Evolutionary conservation across 2,113 vertebrate species (phyloP).

Genomic region (Orthonyx spaldingii): DNA sequence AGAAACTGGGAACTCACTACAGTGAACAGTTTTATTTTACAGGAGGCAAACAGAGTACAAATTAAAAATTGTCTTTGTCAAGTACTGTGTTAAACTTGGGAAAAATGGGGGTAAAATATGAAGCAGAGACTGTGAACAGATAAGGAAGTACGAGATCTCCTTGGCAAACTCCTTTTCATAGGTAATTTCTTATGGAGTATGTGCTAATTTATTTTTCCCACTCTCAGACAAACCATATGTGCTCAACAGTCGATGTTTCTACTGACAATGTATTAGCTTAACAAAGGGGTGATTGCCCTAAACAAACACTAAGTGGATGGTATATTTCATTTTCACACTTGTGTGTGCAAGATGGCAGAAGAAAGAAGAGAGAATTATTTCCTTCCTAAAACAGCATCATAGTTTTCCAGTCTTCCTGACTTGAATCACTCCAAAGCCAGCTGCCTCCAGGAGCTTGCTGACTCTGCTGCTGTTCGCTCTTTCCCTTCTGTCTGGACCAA

Average conservation of each 20-base stretch:
- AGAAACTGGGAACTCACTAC: neutral
- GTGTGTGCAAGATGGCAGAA: neutral
- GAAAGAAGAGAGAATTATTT: constrained; percentile 46
- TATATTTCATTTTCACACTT: neutral
- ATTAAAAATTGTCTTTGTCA: neutral
- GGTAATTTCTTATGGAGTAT: neutral
- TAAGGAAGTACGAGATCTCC: neutral
- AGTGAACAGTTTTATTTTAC: neutral
- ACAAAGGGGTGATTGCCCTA: neutral
- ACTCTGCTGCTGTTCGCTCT: constrained; percentile 77
- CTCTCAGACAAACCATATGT: neutral
- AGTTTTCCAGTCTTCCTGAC: constrained; percentile 76
- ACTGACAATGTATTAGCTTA: neutral
- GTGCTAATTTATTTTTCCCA: neutral
- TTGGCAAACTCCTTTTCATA: neutral
- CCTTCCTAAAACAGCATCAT: constrained; percentile 76
- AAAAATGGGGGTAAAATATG: neutral
- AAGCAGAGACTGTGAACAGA: neutral
- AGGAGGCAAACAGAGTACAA: neutral
- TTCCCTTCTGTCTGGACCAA: constrained; percentile 86
- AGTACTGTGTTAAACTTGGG: neutral
- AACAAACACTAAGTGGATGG: neutral
- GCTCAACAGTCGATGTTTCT: neutral
- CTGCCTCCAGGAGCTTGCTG: constrained; percentile 66
- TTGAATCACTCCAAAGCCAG: constrained; percentile 74